These are phyloP conservation scores for Hetaerina americana DNA, from an alignment of 1,140 invertebrate species.

Conservation along the genomic window DNA sequence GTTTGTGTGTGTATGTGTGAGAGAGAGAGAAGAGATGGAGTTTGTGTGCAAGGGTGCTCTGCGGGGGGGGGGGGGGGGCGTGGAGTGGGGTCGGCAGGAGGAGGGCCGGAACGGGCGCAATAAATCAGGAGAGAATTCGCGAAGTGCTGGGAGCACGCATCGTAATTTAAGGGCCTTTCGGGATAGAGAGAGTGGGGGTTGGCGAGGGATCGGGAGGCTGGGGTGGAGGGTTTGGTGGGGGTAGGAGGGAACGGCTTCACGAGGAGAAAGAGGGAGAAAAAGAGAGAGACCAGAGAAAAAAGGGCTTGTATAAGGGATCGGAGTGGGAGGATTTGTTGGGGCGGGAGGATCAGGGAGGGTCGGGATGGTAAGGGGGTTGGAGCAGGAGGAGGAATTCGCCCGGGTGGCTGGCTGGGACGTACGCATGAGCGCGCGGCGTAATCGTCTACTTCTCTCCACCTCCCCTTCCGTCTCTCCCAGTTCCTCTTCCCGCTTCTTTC, in stretches of 20 bases:
- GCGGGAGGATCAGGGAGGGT: no score
- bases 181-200: background rate
- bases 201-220: no score
- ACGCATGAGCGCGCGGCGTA: background rate
- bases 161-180: background rate
- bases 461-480: no score
- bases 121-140: background rate
- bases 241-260: no score
- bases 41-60: background rate
- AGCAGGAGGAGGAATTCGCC: background rate
- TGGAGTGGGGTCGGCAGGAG: background rate
- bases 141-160: background rate
- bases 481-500: no score
- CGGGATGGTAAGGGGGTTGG: background rate
- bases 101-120: background rate
- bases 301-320: no score
- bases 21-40: no score
- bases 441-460: background rate
- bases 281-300: no score
- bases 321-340: no score
- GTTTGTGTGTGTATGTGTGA: no score
- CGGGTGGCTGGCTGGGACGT: background rate
- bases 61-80: background rate
- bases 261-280: no score
- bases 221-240: no score